Evolutionary conservation across 2,888 invertebrate species (phyloP), one percentile per base, ranked within the genome.

Genomic region (Acleris laterana): DNA sequence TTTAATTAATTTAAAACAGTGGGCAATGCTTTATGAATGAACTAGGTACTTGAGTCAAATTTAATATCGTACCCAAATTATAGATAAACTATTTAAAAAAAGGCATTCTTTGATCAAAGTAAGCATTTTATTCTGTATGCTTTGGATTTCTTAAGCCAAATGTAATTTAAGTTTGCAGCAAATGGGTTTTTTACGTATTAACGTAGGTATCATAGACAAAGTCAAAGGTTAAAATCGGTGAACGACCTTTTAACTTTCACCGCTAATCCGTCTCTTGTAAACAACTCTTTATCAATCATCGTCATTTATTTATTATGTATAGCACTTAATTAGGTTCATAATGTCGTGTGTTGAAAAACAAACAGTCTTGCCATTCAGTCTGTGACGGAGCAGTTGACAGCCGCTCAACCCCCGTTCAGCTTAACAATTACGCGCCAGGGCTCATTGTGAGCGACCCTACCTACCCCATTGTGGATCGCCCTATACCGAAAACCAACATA

Each of bases 381-480:
- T 87, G 78, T 85, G 89, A 83, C 81, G 80, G 82, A 85, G 84
- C 88, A 89, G 89, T 90, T 90, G 92, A 91, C 92, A 89, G 88
- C 79, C 84, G 88, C 85, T 86, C 88, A 89, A 88, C 92, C 92
- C 92, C 88, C 84, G 87, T 89, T 88, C 87, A 87, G 87, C 88
- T 87, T 91, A 91, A 93, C 92, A 91, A 93, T 93, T 90, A 91
- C 90, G 85, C 87, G 85, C 83, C 87, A 85, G 82, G 85, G 86
- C 85, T 88, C 90, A 91, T 92, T 91, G 90, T 90, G 88, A 74
- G 79, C 85, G 80, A 83, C 90, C 90, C 89, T 87, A 86, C 89
- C 87, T 87, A 87, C 85, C 84, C 88, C 84, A 90, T 92, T 92
- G 90, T 91, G 87, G 84, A 87, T 84, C 84, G 82, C 84, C 87